Evolutionary conservation across 2,888 invertebrate genomes (phyloP).

Genomic region (Aquatica leii): DNA sequence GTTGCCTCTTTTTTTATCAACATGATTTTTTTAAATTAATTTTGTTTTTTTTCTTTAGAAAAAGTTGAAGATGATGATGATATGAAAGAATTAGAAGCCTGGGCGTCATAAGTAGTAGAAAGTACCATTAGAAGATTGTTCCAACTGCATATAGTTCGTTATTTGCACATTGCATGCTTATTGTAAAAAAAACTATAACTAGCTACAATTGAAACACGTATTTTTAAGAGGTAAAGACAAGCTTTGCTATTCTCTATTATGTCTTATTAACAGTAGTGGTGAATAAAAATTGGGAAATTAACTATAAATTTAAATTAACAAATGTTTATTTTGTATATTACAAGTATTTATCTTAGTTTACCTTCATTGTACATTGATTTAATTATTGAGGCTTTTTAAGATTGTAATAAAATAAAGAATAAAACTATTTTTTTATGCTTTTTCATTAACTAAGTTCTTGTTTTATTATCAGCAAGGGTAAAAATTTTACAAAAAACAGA

Average conservation of each 20-base stretch:
- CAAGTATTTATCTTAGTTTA: too few species aligned
- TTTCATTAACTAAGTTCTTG: too few species aligned
- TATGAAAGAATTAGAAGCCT: slow-evolving; percentile 77
- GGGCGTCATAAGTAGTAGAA: slow-evolving; percentile 70
- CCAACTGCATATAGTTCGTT: slow-evolving; percentile 18
- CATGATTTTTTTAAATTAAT: background rate
- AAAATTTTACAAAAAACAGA: too few species aligned
- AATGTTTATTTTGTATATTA: background rate
- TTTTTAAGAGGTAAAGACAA: slow-evolving; percentile 12
- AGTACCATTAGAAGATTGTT: background rate
- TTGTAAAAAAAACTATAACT: slow-evolving; percentile 3
- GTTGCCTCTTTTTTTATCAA: background rate
- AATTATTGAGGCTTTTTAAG: too few species aligned
- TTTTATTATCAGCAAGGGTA: too few species aligned
- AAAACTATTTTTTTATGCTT: too few species aligned
- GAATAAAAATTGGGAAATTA: background rate
- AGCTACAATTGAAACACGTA: background rate
- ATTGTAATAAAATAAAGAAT: too few species aligned
- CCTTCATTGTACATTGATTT: too few species aligned
- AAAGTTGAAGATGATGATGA: slow-evolving; percentile 75
- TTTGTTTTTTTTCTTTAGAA: slow-evolving; percentile 60
- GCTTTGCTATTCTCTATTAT: slow-evolving; percentile 21
- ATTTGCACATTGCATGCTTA: slow-evolving; percentile 22
- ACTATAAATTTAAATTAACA: background rate
- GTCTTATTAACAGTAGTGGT: background rate